Percentiles rank a stretch among this genome's conserved stretches.
Conservation (phyloP, 2,888 invertebrate genomes). For the Eledona agricola region DNA sequence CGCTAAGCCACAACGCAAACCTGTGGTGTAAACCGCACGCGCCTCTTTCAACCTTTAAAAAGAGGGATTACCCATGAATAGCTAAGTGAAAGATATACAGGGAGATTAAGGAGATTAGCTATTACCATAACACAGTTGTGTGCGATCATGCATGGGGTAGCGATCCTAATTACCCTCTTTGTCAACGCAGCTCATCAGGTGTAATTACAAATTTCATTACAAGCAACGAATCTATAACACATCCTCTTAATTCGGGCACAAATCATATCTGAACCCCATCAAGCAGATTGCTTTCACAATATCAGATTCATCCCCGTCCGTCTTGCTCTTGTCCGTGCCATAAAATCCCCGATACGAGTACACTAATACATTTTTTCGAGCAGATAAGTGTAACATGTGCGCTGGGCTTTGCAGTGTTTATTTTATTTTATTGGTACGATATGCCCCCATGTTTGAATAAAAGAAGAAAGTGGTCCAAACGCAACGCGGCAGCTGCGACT, state of each 20-base stretch:
- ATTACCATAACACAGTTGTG: conserved; percentile 53
- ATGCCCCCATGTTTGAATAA: conserved; percentile 31
- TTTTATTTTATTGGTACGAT: conserved; percentile 31
- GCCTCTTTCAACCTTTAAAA: conserved; percentile 52
- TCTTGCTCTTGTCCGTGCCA: conserved; percentile 7
- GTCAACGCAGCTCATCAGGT: conserved; percentile 17
- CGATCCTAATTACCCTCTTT: conserved; percentile 44
- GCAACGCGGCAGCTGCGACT: conserved; percentile 30
- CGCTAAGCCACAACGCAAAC: conserved; percentile 46
- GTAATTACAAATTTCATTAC: conserved; percentile 11
- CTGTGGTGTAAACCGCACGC: conserved; percentile 54
- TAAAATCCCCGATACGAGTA: conserved; percentile 10
- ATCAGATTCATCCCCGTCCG: conserved; percentile 23
- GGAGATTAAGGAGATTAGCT: conserved; percentile 55
- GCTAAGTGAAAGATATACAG: conserved; percentile 58
- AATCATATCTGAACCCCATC: conserved; percentile 38
- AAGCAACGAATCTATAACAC: conserved; percentile 41
- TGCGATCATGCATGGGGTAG: conserved; percentile 37
- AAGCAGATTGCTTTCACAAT: conserved; percentile 40
- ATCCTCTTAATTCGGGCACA: no score
- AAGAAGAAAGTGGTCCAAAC: conserved; percentile 24
- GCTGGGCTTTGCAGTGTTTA: conserved; percentile 26
- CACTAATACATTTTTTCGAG: conserved; percentile 15
- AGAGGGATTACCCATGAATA: conserved; percentile 56
- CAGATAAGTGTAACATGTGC: conserved; percentile 18